phyloP scores from a whole-genome alignment of 2,797 vertebrate species.

The Myiotriccus ornatus region DNA sequence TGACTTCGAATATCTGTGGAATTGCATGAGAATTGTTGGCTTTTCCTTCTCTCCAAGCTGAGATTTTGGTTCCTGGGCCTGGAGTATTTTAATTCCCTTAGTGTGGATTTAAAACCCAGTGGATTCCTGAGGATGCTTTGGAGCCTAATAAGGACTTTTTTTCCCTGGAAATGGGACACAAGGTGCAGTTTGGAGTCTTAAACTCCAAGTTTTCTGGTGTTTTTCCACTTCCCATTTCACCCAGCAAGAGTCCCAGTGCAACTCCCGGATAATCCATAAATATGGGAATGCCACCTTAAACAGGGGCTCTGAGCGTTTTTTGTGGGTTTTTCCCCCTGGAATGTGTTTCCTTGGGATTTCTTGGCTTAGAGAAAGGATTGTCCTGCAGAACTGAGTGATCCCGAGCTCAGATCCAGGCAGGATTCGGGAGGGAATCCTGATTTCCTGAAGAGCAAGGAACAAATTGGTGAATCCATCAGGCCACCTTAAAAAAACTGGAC shows the following conservation, averaged over 20 bases:
- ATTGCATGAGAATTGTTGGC: neutral
- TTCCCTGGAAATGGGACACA: neutral
- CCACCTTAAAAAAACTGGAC: neutral
- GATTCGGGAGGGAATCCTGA: neutral
- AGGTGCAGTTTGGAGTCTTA: neutral
- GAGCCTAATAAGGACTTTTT: neutral
- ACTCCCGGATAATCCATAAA: neutral
- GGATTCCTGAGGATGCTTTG: neutral
- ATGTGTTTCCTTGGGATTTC: neutral
- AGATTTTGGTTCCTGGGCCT: neutral
- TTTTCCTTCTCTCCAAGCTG: neutral
- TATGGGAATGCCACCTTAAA: neutral
- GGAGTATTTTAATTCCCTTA: neutral
- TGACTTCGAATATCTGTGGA: neutral
- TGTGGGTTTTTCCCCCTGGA: neutral
- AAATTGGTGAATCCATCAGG: neutral
- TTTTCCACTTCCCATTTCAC: neutral
- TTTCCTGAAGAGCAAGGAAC: neutral
- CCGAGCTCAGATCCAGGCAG: neutral
- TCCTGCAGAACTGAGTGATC: neutral
- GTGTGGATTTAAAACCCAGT: neutral
- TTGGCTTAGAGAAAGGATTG: neutral
- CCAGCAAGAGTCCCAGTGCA: neutral
- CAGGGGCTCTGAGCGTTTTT: neutral
- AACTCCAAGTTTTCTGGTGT: neutral